Percentiles rank a stretch among this genome's conserved stretches.
Conservation (phyloP, 2,888 invertebrate genomes). For the Zonitis immaculata region DNA sequence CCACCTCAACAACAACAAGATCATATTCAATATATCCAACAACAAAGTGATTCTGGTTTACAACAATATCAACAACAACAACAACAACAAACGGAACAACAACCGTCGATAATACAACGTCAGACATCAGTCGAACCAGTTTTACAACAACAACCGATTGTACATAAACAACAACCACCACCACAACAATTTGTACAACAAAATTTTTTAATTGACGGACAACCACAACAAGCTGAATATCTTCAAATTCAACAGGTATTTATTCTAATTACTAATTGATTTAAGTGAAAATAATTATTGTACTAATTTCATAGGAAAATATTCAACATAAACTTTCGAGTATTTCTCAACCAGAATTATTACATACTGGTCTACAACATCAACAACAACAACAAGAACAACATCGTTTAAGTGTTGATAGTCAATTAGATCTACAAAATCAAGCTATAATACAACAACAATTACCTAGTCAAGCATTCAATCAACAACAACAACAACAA, state of each 20-base stretch:
- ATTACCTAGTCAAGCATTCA: slow-evolving; percentile 19
- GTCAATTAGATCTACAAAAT: slow-evolving; percentile 41
- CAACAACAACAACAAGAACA: slow-evolving; percentile 25
- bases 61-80: slow-evolving; percentile 30
- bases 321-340: slow-evolving; percentile 41
- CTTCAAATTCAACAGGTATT: slow-evolving; percentile 17
- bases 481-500: slow-evolving; percentile 5
- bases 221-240: slow-evolving; percentile 44
- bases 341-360: slow-evolving; percentile 44
- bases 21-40: background rate
- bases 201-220: slow-evolving; percentile 40
- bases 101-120: slow-evolving; percentile 30
- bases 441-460: slow-evolving; percentile 24
- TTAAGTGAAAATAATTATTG: too few relatives aligned
- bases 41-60: slow-evolving; percentile 22
- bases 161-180: slow-evolving; percentile 38
- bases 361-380: slow-evolving; percentile 31
- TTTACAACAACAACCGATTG: slow-evolving; percentile 36
- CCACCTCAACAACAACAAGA: background rate
- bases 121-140: slow-evolving; percentile 34
- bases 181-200: slow-evolving; percentile 41
- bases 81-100: slow-evolving; percentile 20
- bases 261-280: background rate
- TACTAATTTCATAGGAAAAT: slow-evolving; percentile 26
- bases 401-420: slow-evolving; percentile 42